phyloP scores from a whole-genome alignment of 2,113 vertebrate genomes.

The Synodontis membranacea region DNA sequence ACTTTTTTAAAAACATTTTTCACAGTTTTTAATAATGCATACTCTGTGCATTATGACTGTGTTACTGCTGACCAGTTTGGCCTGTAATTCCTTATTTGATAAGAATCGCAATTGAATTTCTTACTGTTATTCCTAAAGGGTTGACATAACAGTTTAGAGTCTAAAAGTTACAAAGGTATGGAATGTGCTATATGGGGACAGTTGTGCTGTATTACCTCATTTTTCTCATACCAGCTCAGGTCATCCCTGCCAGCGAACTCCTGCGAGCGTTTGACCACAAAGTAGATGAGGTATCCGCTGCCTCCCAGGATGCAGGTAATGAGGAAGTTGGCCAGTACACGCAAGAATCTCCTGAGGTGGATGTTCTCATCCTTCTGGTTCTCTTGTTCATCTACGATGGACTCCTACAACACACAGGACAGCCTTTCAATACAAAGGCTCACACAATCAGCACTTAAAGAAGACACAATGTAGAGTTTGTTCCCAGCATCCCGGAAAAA shows the following conservation, averaged over 20 bases:
- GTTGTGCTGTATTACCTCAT: conserved; percentile 80
- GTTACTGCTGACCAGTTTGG: no score
- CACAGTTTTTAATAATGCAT: neutral
- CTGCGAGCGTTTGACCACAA: conserved; percentile 95
- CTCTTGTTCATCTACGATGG: conserved; percentile 97
- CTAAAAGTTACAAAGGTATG: neutral
- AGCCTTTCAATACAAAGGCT: neutral
- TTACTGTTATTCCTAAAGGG: no score
- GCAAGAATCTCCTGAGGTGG: conserved; percentile 89
- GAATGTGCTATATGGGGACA: neutral
- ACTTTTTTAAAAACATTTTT: neutral
- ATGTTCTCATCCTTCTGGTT: conserved; percentile 98
- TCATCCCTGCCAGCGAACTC: conserved; percentile 87
- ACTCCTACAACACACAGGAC: conserved; percentile 78
- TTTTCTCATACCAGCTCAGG: conserved; percentile 95
- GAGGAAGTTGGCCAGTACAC: conserved; percentile 89
- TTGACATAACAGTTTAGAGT: neutral
- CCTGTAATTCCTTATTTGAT: no score
- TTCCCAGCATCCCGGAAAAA: neutral
- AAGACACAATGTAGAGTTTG: neutral
- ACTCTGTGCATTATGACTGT: no score
- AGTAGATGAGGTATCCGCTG: conserved; percentile 97
- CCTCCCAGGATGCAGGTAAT: conserved; percentile 93
- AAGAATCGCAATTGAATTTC: no score
- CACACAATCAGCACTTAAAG: neutral